A percentile compares a stretch with the other conserved stretches of the same genome.
phyloP scores from a whole-genome alignment of 2,888 invertebrate genomes.

The Drosophila rubida region DNA sequence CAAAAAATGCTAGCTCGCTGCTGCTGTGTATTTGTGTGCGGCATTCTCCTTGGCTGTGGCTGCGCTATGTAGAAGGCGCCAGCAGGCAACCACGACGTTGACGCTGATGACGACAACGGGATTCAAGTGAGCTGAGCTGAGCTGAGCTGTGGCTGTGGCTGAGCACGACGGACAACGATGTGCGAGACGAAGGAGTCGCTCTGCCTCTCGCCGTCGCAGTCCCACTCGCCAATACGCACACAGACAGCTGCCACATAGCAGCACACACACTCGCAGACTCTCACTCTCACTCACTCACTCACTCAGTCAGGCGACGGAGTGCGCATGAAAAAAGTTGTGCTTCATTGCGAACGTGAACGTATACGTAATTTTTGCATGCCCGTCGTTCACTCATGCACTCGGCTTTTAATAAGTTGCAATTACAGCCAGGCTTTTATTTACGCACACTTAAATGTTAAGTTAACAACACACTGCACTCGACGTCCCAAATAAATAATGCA shows the following conservation, averaged over 20 bases:
- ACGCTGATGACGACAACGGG: conserved; percentile 50
- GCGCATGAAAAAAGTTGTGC: conserved; percentile 59
- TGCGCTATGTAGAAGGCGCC: conserved; percentile 63
- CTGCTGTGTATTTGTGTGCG: conserved; percentile 26
- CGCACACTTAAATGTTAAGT: too few relatives aligned
- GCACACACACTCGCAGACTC: conserved; percentile 1
- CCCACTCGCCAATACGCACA: conserved; percentile 74
- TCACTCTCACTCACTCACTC: conserved; percentile 1
- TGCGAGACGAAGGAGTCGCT: conserved; percentile 42
- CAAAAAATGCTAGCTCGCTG: conserved; percentile 47
- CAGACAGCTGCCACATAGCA: conserved; percentile 77
- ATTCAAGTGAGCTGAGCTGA: conserved; percentile 46
- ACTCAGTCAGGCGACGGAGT: conserved; percentile 30
- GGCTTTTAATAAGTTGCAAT: too few relatives aligned
- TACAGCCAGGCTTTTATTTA: too few relatives aligned
- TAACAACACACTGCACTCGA: too few relatives aligned
- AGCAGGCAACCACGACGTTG: conserved; percentile 44
- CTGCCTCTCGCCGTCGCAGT: conserved; percentile 20
- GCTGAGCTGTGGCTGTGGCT: conserved; percentile 22
- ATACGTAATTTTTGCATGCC: conserved; percentile 21
- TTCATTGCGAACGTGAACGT: conserved; percentile 28
- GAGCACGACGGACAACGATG: conserved; percentile 25
- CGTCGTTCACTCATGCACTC: conserved; percentile 5
- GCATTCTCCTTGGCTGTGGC: conserved; percentile 64
- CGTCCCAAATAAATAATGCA: too few relatives aligned